Evolutionary conservation across 2,888 invertebrate genomes (phyloP).

Genomic region (Ferdinandea cuprea): DNA sequence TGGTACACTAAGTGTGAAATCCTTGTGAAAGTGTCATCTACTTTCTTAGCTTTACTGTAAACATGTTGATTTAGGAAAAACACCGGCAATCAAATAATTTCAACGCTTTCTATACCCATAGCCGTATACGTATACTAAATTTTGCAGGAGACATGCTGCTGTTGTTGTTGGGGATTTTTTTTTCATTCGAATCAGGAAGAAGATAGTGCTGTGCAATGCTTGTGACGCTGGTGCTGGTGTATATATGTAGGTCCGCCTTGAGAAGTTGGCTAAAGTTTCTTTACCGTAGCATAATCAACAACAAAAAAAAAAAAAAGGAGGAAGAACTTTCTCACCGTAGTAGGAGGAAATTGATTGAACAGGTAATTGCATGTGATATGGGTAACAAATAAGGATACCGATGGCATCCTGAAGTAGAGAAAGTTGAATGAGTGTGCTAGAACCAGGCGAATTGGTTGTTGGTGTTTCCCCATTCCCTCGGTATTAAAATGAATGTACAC

Average conservation of each 20-base stretch:
- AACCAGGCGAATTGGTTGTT: slow-evolving; percentile 25
- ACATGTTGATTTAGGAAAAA: slow-evolving; percentile 34
- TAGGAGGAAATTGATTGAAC: slow-evolving; percentile 73
- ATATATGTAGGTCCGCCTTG: slow-evolving; percentile 52
- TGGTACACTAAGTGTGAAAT: too few relatives aligned
- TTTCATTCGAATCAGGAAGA: slow-evolving; percentile 52
- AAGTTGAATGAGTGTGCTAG: slow-evolving; percentile 63
- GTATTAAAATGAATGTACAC: slow-evolving; percentile 71
- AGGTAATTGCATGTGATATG: slow-evolving; percentile 75
- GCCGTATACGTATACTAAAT: background rate
- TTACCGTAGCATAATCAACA: slow-evolving; percentile 50
- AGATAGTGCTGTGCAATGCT: slow-evolving; percentile 29
- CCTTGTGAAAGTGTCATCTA: background rate
- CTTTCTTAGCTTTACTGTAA: slow-evolving; percentile 24
- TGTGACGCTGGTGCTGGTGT: slow-evolving; percentile 5
- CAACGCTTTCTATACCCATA: slow-evolving; percentile 9
- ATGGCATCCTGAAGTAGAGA: slow-evolving; percentile 71
- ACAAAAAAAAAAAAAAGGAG: slow-evolving; percentile 14
- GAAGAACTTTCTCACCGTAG: slow-evolving; percentile 44
- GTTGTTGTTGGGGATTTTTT: slow-evolving; percentile 2
- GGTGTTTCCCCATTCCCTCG: slow-evolving; percentile 7
- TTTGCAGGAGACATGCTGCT: slow-evolving; percentile 10
- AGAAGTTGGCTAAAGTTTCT: slow-evolving; percentile 56
- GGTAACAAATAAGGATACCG: slow-evolving; percentile 74
- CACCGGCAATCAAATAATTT: slow-evolving; percentile 63